Percentiles rank a stretch among this genome's conserved stretches.
Conservation (phyloP, 2,797 vertebrate genomes). For the Enteromius unitaeniatus region DNA sequence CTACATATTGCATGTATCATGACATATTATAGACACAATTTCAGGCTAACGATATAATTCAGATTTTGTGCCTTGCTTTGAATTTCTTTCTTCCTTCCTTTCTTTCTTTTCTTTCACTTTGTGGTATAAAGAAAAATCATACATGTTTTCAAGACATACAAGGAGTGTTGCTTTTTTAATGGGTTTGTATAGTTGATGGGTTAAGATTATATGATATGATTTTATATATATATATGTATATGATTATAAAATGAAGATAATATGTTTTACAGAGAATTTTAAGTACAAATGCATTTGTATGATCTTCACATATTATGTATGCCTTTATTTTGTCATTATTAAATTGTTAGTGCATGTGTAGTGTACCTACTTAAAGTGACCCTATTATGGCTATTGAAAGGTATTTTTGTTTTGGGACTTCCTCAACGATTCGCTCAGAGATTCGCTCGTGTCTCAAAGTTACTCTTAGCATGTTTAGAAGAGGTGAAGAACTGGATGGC, state of each 20-base stretch:
- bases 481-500: no score
- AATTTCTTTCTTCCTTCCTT: neutral
- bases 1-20: neutral
- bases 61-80: neutral
- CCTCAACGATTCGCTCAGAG: no score
- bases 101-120: no score
- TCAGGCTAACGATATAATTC: neutral
- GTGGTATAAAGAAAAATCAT: no score
- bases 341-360: neutral
- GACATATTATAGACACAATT: neutral
- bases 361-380: neutral
- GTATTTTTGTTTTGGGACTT: no score
- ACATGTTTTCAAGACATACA: neutral
- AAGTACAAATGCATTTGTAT: neutral
- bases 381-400: no score
- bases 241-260: no score
- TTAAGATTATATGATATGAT: neutral
- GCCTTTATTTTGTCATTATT: neutral
- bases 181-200: neutral
- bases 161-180: neutral
- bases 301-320: neutral
- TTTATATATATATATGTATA: no score
- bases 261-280: no score
- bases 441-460: no score
- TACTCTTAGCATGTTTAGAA: no score